Conservation (phyloP, 2,113 vertebrate species). For the Beaufortia kweichowensis region DNA sequence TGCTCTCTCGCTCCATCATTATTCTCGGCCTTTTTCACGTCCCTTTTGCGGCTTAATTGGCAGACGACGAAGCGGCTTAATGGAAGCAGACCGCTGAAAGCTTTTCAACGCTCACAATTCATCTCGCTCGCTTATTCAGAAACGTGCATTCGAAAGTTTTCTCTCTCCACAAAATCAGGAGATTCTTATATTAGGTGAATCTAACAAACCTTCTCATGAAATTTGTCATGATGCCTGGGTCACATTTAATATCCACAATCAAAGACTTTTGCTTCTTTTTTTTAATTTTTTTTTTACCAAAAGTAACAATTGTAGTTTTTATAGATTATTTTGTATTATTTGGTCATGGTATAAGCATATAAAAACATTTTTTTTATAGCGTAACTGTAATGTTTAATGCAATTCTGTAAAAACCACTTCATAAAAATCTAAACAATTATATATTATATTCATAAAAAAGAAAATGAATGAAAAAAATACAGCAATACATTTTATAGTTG, state of each 20-base stretch:
- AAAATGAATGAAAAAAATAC: too few relatives aligned
- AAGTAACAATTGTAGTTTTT: too few relatives aligned
- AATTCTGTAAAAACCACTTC: too few relatives aligned
- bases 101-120: slow-evolving; percentile 47
- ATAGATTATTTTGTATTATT: too few relatives aligned
- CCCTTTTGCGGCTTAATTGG: slow-evolving; percentile 46
- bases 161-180: neutral
- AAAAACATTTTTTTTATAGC: too few relatives aligned
- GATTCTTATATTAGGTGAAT: neutral
- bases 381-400: too few relatives aligned
- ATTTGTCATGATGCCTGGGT: neutral
- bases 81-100: slow-evolving; percentile 53
- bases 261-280: neutral
- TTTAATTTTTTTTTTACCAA: too few relatives aligned
- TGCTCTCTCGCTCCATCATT: slow-evolving; percentile 29
- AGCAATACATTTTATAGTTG: too few relatives aligned
- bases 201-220: neutral
- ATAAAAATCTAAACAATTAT: too few relatives aligned
- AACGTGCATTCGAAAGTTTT: slow-evolving; percentile 18
- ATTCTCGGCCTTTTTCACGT: slow-evolving; percentile 4
- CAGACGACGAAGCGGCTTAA: slow-evolving; percentile 44
- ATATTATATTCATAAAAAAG: too few relatives aligned
- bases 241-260: neutral
- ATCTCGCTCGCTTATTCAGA: slow-evolving; percentile 25
- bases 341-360: too few relatives aligned